Base-by-base conservation (phyloP, 2,797 vertebrate species). In the Melanotaenia maccullochi region DNA sequence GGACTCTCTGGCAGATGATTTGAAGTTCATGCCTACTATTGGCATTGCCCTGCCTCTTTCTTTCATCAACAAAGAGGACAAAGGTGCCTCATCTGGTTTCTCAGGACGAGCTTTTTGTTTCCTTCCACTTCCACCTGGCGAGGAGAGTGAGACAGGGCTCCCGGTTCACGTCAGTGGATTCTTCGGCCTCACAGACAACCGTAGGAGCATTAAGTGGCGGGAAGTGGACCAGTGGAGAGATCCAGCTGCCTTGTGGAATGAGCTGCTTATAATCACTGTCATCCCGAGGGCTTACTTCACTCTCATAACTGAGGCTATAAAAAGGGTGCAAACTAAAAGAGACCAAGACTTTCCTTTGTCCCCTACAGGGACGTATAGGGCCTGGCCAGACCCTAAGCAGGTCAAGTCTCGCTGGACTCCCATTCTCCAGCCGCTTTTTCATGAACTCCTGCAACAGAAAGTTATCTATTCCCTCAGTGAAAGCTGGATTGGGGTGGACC, bases 221-320 rank as follows among this genome's bases (percentile, higher is more conserved):
- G 98, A 99, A 68, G 65, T 99, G 87, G 98, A 99, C 93, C 98
- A 99, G 33, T 98, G 97, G 97, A 94, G 97, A 85, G 98, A 99
- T 86, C 98, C 97, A 2, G 95, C 97, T 0, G 97, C 97, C 64
- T 84, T 98, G 73, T 99, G 98, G 98, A 99, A 99, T 76, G 97
- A 99, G 73, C 92, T 97, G 59, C 96, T 99, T 4, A 93, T 99
- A 58, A 84, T 93, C 60, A 97, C 94, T 7, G 85, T 99, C 81
- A 96, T 98, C 78, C 97, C 98, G 0, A 96, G 90, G 89, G 96
- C 96, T 60, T 99, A 99, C 69, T 95, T 94, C 51, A 95, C 94
- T 0, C 96, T 99, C 66, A 94, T 99, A 89, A 93, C 95, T 30
- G 97, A 98, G 74, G 93, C 93, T 56, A 94, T 99, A 78, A 95